These are phyloP conservation scores for Cremastinae sp. DNA, from an alignment of 2,888 invertebrate genomes.

Conservation along the genomic window DNA sequence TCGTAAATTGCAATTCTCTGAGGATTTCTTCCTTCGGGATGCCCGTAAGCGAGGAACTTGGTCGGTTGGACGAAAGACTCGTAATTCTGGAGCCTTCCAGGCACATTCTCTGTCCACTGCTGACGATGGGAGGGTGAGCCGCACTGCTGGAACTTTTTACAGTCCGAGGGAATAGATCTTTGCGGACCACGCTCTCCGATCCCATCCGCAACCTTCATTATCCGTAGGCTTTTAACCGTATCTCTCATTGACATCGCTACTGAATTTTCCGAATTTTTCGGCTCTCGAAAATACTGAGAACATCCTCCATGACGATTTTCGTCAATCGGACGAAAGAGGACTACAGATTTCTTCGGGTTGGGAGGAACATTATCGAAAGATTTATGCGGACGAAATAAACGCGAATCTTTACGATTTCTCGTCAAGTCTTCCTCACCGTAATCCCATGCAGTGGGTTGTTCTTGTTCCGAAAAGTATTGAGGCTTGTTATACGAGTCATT, in stretches of 20 bases:
- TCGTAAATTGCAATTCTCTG: slow-evolving; percentile 48
- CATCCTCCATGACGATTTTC: slow-evolving; percentile 2
- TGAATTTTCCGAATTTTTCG: background rate
- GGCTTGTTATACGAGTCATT: no score
- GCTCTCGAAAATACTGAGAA: background rate
- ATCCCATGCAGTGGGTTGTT: no score
- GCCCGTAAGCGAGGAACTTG: slow-evolving; percentile 49
- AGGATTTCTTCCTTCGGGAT: slow-evolving; percentile 18
- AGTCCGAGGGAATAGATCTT: background rate
- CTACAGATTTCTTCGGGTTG: slow-evolving; percentile 31
- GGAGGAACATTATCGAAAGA: background rate
- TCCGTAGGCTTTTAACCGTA: slow-evolving; percentile 22
- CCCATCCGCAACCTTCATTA: slow-evolving; percentile 29
- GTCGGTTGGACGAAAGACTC: slow-evolving; percentile 19
- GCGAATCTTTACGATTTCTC: background rate
- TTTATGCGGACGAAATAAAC: background rate
- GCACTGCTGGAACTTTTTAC: background rate
- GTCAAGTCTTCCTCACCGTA: background rate
- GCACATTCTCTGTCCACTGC: background rate
- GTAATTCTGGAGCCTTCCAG: background rate
- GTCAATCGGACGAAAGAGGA: slow-evolving; percentile 49
- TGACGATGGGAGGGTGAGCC: background rate
- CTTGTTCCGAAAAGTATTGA: no score
- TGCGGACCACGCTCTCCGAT: background rate
- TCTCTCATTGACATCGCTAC: slow-evolving; percentile 18